Base-by-base conservation (phyloP, 1,140 invertebrate genomes). In the Linepithema humile region DNA sequence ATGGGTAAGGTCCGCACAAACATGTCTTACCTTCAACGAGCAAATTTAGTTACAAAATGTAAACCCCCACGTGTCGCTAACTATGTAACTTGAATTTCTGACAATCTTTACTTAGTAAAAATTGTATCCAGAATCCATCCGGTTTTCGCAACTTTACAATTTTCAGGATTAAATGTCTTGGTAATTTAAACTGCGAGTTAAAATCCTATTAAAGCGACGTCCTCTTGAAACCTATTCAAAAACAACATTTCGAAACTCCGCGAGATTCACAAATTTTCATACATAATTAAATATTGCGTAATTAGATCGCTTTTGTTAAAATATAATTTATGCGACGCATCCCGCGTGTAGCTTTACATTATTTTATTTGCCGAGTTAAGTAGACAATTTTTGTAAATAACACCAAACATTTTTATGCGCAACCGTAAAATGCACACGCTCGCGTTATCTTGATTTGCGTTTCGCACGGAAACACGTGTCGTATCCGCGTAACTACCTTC, bases 401-500 rank as follows among this genome's bases (percentile, higher is more conserved):
- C 4, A 35, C 4, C 26, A n/a, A 6, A 38, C 9, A 40, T 29
- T 43, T 43, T 59, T 38, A 20, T 7, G 3, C 20, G 9, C 7
- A 45, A 10, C 64, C 3, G 17, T 15, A 15, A 77, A 53, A 67
- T 29, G 2, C 2, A 35, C 15, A 20, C 17, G 4, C 32, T n/a
- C 23, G 3, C 23, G 26, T 64, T 9, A 62, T 35, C 9, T 2
- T 6, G 35, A 40, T n/a, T 45, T 60, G 12, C 23, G 35, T 57
- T 73, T 62, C 38, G 29, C 15, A 48, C n/a, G 59, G 15, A 50
- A 77, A 32, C 59, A 77, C 26, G 17, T 77, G 38, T 75, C 40
- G 45, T 40, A 38, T 70, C 45, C 23, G 26, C 32, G 6, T 43
- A 80, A 55, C n/a, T 35, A 12, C 26, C 26, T 3, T 20, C 5